phyloP scores from a whole-genome alignment of 2,888 invertebrate genomes.

The Dendrolimus houi region DNA sequence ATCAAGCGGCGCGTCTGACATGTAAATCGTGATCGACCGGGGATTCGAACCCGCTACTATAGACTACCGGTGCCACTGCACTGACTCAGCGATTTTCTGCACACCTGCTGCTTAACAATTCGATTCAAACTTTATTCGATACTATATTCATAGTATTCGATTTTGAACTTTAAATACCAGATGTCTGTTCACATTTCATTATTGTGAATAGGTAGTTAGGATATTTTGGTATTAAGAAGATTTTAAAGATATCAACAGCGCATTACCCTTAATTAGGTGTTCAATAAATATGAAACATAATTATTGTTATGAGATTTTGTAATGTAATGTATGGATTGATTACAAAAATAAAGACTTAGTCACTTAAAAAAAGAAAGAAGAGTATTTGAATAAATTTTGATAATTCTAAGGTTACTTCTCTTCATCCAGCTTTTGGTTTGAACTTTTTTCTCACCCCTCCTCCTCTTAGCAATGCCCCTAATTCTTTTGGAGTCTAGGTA shows the following conservation, averaged over 20 bases:
- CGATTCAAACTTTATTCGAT: constrained; percentile 6
- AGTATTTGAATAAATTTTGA: too few species aligned
- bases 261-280: not conserved
- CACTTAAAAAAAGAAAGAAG: too few species aligned
- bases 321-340: too few species aligned
- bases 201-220: not conserved
- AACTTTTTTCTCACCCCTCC: too few species aligned
- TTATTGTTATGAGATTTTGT: not conserved
- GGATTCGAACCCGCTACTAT: constrained; percentile 64
- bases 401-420: too few species aligned
- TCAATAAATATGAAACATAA: not conserved
- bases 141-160: constrained; percentile 1
- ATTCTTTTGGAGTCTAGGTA: too few species aligned
- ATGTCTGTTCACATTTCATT: too few species aligned
- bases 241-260: not conserved
- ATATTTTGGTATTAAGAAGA: not conserved
- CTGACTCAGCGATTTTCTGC: constrained; percentile 61
- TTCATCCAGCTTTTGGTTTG: too few species aligned
- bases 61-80: constrained; percentile 68
- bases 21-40: constrained; percentile 71
- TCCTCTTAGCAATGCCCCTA: too few species aligned
- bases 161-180: not conserved
- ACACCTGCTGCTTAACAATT: constrained; percentile 52
- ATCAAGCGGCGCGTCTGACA: constrained; percentile 72
- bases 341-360: too few species aligned